These are phyloP conservation scores for Centropus unirufus DNA, from an alignment of 2,113 vertebrate genomes.

Conservation along the genomic window DNA sequence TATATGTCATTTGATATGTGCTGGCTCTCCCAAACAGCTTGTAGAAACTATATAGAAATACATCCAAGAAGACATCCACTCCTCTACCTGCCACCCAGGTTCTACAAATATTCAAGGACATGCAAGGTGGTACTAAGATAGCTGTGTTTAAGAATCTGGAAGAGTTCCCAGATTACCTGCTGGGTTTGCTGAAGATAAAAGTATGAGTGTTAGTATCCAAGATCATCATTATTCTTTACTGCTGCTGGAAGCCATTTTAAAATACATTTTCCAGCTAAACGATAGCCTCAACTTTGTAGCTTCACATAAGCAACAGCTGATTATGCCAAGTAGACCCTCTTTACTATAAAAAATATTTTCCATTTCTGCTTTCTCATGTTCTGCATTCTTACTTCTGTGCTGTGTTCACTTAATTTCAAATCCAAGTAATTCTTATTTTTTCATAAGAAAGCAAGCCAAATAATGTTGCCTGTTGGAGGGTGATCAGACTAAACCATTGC, in stretches of 20 bases:
- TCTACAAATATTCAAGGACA: not conserved
- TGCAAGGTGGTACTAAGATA: not conserved
- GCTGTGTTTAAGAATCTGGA: not conserved
- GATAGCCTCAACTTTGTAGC: not conserved
- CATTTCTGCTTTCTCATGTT: not conserved
- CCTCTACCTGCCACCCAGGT: not conserved
- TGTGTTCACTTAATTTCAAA: not conserved
- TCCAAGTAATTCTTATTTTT: not conserved
- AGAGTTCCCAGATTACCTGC: not conserved
- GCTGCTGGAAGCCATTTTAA: not conserved
- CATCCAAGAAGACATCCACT: not conserved
- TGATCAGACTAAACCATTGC: not conserved
- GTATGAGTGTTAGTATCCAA: not conserved
- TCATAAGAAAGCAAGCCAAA: not conserved
- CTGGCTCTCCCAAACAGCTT: not conserved
- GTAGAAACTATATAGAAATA: not conserved
- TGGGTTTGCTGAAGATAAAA: not conserved
- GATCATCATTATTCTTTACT: not conserved
- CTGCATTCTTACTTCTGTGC: not conserved
- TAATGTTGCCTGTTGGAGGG: not conserved
- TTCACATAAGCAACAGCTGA: not conserved
- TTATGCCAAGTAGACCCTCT: not conserved
- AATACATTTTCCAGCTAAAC: not conserved
- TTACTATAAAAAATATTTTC: not conserved
- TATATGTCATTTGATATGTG: not conserved